phyloP scores from a whole-genome alignment of 2,888 invertebrate species.

The Nipponacmea schrenckii region DNA sequence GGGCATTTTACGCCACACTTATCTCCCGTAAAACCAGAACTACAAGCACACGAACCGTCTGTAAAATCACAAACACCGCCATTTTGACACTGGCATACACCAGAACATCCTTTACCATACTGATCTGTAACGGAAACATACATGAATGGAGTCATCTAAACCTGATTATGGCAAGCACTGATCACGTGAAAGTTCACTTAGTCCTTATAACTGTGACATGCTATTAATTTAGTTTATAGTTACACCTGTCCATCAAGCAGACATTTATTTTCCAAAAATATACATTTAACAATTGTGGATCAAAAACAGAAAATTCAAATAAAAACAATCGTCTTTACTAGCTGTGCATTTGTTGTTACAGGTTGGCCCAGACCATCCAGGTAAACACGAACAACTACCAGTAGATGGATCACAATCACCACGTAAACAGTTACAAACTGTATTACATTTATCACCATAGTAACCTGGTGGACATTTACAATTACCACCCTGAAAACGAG shows the following conservation, averaged over 20 bases:
- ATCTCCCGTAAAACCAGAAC: conserved; percentile 16
- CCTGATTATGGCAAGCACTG: no score
- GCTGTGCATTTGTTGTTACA: conserved; percentile 49
- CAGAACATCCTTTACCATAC: conserved; percentile 16
- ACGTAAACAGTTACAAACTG: conserved; percentile 38
- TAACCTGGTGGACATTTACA: conserved; percentile 41
- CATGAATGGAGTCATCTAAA: no score
- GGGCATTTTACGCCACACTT: conserved; percentile 11
- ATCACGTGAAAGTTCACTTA: no score
- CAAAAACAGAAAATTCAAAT: no score
- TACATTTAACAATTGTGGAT: no score
- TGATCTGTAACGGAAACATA: conserved; percentile 12
- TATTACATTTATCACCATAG: conserved; percentile 34
- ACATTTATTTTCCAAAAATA: no score
- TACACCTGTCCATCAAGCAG: no score
- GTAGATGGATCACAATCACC: conserved; percentile 35
- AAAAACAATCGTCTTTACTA: conserved; percentile 32
- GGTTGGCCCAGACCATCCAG: conserved; percentile 47
- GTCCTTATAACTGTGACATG: no score
- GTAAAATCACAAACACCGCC: conserved; percentile 17
- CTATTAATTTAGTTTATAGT: no score
- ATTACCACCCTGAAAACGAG: conserved; percentile 1
- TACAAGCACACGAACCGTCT: conserved; percentile 20
- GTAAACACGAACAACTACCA: conserved; percentile 44
- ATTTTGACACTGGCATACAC: conserved; percentile 16